phyloP scores from a whole-genome alignment of 30 jellyfish, hydroid and myxozoan species.

The Aurelia sp. region DNA sequence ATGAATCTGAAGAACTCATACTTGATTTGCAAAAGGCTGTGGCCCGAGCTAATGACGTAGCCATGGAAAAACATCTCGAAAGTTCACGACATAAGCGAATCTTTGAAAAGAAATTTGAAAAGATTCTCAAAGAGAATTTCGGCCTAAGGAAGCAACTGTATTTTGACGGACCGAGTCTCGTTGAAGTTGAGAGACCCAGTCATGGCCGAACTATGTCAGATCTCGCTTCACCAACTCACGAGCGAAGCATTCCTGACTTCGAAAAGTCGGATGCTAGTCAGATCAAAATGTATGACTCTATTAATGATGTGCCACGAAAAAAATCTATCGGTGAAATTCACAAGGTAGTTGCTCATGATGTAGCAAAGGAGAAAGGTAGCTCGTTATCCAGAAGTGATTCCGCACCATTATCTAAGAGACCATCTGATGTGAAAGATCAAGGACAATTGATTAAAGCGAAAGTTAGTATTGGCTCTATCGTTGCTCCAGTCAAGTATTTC shows the following conservation, averaged over 20 bases:
- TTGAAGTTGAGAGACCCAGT: constrained; percentile 7
- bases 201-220: constrained; percentile 44
- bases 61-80: constrained; percentile 95
- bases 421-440: neutral
- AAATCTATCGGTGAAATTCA: constrained; percentile 57
- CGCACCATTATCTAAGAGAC: constrained; percentile 47
- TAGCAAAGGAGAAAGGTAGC: constrained; percentile 14
- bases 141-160: constrained; percentile 67
- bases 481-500: constrained; percentile 51
- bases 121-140: constrained; percentile 73
- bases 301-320: constrained; percentile 1
- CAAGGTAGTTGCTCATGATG: constrained; percentile 8
- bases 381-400: constrained; percentile 59
- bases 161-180: constrained; percentile 53
- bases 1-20: constrained; percentile 81
- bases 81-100: constrained; percentile 82
- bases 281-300: neutral
- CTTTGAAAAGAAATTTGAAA: constrained; percentile 81
- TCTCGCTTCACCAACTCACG: constrained; percentile 25
- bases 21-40: constrained; percentile 89
- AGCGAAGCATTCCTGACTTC: neutral
- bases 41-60: constrained; percentile 94
- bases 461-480: constrained; percentile 39
- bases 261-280: neutral
- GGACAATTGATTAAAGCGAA: constrained; percentile 32